Evolutionary conservation across 2,888 invertebrate species (phyloP), one percentile per base, ranked within the genome.

Genomic region (Oasisia sp.): DNA sequence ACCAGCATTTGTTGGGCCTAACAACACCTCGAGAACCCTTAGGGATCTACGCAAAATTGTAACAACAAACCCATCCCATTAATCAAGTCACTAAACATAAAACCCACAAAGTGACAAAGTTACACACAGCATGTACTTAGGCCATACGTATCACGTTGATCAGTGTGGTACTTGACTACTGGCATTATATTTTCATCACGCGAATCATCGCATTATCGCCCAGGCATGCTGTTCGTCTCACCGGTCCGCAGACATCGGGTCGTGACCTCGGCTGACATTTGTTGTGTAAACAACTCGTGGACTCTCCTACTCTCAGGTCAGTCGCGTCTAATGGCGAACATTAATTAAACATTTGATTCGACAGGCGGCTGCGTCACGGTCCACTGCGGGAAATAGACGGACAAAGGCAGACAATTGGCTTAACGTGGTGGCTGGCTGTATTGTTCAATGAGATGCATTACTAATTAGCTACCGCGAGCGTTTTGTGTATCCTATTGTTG

Each of bases 231-330:
- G 27, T 74, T 27, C 74, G 74, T 7, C 74, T 19, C 27, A 27
- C 19, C 0, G 27, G 74, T 5, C 27, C 0, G 74, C 74, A 4
- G 74, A 19, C 19, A 0, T 27, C 27, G 74, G 7, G 74, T 19
- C 74, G n/a, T 74, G 74, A 74, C 74, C 74, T 74, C 74, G 74
- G 74, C 27, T 74, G 74, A 74, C 74, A 74, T 74, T 74, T 74
- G 74, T 74, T 74, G 74, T 74, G 74, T 74, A 74, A 74, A 74
- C 74, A 74, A 74, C 74, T 74, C 27, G 74, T 74, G 27, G 74
- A 74, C 27, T 74, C 27, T 74, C 19, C 74, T 74, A n/a, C n/a
- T 74, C 74, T 27, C 5, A n/a, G 74, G 74, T 74, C 74, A n/a
- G 4, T 74, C 74, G 74, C 74, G 74, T 74, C 74, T 74, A 74